phyloP scores from a whole-genome alignment of 2,888 invertebrate species.

The Rapana venosa region DNA sequence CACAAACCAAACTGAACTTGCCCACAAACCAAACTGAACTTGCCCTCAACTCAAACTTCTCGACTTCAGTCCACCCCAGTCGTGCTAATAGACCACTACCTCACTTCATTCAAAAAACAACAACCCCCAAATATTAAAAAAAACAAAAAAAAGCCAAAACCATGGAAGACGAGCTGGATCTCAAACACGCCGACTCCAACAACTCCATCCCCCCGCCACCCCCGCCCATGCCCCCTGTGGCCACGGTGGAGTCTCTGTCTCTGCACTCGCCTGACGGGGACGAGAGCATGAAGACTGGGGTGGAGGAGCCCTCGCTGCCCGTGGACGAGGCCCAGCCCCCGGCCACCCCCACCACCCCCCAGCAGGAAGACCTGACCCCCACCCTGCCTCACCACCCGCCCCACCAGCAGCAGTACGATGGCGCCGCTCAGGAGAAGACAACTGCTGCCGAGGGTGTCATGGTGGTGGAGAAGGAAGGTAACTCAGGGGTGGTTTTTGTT shows the following conservation, averaged over 20 bases:
- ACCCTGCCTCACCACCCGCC: background rate
- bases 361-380: background rate
- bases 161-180: constrained; percentile 32
- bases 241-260: constrained; percentile 39
- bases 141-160: background rate
- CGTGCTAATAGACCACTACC: background rate
- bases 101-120: background rate
- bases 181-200: constrained; percentile 42
- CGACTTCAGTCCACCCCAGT: background rate
- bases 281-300: background rate
- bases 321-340: background rate
- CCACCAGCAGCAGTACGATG: constrained; percentile 8
- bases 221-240: constrained; percentile 41
- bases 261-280: constrained; percentile 17
- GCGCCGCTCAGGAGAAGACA: background rate
- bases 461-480: constrained; percentile 25
- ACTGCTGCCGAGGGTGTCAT: background rate
- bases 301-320: background rate
- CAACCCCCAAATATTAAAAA: background rate
- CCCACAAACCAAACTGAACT: no score
- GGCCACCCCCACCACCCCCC: background rate
- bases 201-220: constrained; percentile 44
- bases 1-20: no score
- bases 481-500: background rate
- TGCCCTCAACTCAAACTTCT: background rate